Conservation (phyloP, 2,113 vertebrate genomes). For the Ploceus nigricollis region DNA sequence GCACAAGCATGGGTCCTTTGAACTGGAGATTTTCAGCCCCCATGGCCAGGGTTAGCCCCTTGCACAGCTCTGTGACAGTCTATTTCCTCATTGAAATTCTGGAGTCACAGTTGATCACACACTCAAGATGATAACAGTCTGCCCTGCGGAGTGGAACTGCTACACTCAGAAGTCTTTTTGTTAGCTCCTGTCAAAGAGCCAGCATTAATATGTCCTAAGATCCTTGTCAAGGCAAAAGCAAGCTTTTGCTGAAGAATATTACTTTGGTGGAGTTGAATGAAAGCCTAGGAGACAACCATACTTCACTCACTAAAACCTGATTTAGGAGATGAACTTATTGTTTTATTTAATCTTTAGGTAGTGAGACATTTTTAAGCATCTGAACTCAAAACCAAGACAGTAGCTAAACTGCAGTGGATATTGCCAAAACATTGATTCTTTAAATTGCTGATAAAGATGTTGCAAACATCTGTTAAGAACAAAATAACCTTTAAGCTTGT, state of each 20-base stretch:
- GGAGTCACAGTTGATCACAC: constrained; percentile 33
- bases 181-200: constrained; percentile 21
- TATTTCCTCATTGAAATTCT: constrained; percentile 36
- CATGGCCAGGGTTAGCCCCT: background rate
- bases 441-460: background rate
- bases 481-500: background rate
- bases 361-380: background rate
- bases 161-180: constrained; percentile 30
- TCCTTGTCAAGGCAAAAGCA: background rate
- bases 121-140: constrained; percentile 32
- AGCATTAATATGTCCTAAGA: constrained; percentile 16
- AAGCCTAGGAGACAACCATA: background rate
- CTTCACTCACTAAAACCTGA: background rate
- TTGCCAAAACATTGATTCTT: background rate
- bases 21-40: background rate
- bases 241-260: background rate
- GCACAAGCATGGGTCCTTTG: background rate
- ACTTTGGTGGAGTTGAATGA: background rate
- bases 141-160: constrained; percentile 21
- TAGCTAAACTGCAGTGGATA: background rate
- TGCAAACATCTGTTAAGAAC: background rate
- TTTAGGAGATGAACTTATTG: background rate
- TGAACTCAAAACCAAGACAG: background rate
- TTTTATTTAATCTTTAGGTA: background rate
- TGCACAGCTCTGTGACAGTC: background rate